phyloP scores from a whole-genome alignment of 1,140 invertebrate species.

The Rhizoglyphus robini region DNA sequence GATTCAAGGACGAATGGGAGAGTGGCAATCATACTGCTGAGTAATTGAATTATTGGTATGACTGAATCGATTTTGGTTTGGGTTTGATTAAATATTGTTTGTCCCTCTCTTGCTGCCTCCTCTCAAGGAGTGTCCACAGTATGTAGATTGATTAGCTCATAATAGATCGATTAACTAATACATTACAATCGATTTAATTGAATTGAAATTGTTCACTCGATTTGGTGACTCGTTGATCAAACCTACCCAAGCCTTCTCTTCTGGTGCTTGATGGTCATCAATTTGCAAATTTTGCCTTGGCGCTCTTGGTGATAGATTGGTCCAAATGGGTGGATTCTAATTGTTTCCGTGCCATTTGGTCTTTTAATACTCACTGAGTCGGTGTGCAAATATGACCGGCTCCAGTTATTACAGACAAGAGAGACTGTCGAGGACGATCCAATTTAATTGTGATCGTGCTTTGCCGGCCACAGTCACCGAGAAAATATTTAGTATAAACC shows the following conservation, averaged over 20 bases:
- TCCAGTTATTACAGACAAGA: background rate
- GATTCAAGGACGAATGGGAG: no score
- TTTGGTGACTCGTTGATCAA: no score
- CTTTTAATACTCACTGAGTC: no score
- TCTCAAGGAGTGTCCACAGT: background rate
- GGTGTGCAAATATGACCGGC: background rate
- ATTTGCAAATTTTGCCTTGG: background rate
- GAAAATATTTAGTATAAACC: background rate
- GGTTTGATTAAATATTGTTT: background rate
- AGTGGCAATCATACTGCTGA: background rate
- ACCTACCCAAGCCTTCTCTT: background rate
- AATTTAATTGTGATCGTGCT: background rate
- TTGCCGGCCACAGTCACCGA: background rate
- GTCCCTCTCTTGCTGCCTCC: background rate
- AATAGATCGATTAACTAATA: background rate
- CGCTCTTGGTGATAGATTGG: background rate
- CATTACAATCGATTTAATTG: background rate
- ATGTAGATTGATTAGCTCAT: background rate
- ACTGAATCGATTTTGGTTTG: background rate
- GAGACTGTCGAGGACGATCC: background rate
- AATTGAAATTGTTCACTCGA: background rate
- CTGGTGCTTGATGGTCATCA: background rate
- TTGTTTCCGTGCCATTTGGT: background rate
- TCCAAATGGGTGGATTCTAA: background rate
- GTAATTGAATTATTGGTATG: background rate